These are phyloP conservation scores for Phataginus tetradactyla DNA, from an alignment of 2,797 vertebrate species.

Conservation along the genomic window DNA sequence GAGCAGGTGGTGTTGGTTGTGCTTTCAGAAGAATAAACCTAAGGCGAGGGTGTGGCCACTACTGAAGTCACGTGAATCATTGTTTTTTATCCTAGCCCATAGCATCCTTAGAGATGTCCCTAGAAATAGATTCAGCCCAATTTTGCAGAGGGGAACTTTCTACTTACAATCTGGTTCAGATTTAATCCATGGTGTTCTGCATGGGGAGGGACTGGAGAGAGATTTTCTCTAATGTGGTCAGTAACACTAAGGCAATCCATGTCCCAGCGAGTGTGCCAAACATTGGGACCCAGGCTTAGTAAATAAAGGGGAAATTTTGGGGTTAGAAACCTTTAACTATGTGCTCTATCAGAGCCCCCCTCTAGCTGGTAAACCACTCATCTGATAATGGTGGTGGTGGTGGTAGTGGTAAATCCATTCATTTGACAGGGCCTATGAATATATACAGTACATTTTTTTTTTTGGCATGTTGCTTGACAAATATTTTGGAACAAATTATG, in stretches of 20 bases:
- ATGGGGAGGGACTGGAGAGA: not conserved
- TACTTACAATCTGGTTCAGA: not conserved
- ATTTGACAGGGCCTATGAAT: not conserved
- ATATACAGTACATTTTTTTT: not conserved
- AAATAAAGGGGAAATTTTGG: not conserved
- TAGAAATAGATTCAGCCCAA: not conserved
- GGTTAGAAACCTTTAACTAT: not conserved
- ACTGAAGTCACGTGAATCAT: not conserved
- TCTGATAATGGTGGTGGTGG: too few relatives aligned
- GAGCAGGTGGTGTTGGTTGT: not conserved
- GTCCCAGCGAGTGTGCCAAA: not conserved
- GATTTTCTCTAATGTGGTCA: not conserved
- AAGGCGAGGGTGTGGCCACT: not conserved
- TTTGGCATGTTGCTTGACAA: not conserved
- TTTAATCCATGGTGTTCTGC: rapidly evolving
- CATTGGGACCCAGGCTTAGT: not conserved
- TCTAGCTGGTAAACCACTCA: not conserved
- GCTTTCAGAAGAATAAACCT: not conserved
- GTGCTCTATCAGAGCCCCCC: not conserved
- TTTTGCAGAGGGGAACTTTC: not conserved
- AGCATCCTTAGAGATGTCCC: not conserved
- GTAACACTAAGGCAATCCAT: not conserved
- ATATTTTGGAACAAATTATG: not conserved
- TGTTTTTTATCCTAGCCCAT: not conserved
- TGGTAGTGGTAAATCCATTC: too few relatives aligned